Conservation (phyloP, 1,140 invertebrate genomes). For the Heliconius melpomene region DNA sequence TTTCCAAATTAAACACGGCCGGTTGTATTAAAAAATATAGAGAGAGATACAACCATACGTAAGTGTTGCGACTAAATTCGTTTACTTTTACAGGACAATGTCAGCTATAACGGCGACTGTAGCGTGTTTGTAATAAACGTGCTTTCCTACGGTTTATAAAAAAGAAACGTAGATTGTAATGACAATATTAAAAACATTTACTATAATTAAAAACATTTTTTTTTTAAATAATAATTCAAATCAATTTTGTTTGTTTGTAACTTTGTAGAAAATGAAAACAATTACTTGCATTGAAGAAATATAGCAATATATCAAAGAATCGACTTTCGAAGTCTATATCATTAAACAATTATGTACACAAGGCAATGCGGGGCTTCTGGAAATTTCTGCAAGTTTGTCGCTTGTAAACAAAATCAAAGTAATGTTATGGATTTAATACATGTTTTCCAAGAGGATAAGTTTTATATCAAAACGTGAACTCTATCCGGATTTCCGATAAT, state of each 20-base stretch:
- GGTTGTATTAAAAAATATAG: constrained; percentile 14
- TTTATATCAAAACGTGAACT: constrained; percentile 46
- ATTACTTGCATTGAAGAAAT: background rate
- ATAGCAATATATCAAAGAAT: background rate
- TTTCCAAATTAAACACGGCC: constrained; percentile 3
- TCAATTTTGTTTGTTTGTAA: background rate
- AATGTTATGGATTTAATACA: constrained; percentile 42
- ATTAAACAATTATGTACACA: constrained; percentile 14
- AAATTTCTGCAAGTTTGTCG: constrained; percentile 19
- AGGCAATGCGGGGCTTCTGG: background rate
- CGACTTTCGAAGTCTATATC: background rate
- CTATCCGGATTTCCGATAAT: constrained; percentile 50
- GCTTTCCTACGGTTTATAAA: background rate
- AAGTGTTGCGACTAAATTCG: background rate
- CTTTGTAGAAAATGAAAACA: background rate
- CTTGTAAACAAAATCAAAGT: constrained; percentile 41
- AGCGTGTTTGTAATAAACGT: background rate
- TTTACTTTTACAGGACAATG: constrained; percentile 4
- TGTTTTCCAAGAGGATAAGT: constrained; percentile 45
- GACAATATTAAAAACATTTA: background rate
- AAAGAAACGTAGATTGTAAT: background rate
- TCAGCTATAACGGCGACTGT: background rate
- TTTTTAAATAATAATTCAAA: background rate
- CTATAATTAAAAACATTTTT: background rate
- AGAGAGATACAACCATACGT: background rate